Conservation (phyloP, 2,113 vertebrate species). For the Ursus arctos region DNA sequence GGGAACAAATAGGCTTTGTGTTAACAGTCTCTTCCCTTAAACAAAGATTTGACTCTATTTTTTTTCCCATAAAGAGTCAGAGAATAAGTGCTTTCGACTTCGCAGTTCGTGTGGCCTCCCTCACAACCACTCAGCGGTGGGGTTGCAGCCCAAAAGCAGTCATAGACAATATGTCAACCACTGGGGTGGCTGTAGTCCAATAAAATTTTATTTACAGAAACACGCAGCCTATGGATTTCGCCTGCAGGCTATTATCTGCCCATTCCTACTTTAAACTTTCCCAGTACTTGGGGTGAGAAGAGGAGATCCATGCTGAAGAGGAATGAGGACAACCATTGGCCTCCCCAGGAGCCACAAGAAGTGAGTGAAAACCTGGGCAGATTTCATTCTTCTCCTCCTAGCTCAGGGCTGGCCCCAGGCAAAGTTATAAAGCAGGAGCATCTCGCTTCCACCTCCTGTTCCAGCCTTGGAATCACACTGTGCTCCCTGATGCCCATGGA, state of each 20-base stretch:
- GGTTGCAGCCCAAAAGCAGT: neutral
- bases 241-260: neutral
- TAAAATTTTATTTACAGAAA: slow-evolving; percentile 33
- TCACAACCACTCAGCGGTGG: too few relatives aligned
- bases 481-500: too few relatives aligned
- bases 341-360: neutral
- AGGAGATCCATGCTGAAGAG: neutral
- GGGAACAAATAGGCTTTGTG: neutral
- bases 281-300: neutral
- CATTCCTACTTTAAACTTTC: neutral
- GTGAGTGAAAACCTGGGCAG: neutral
- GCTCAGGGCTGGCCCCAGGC: neutral
- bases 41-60: neutral
- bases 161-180: neutral
- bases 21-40: neutral
- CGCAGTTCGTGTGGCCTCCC: neutral
- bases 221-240: neutral
- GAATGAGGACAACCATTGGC: neutral
- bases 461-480: neutral
- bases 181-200: neutral
- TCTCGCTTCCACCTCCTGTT: neutral
- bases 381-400: neutral
- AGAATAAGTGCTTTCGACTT: neutral
- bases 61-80: neutral
- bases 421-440: neutral